Percentiles rank a stretch among this genome's conserved stretches.
phyloP scores from a whole-genome alignment of 1,140 invertebrate species.

The Scylla paramamosain region DNA sequence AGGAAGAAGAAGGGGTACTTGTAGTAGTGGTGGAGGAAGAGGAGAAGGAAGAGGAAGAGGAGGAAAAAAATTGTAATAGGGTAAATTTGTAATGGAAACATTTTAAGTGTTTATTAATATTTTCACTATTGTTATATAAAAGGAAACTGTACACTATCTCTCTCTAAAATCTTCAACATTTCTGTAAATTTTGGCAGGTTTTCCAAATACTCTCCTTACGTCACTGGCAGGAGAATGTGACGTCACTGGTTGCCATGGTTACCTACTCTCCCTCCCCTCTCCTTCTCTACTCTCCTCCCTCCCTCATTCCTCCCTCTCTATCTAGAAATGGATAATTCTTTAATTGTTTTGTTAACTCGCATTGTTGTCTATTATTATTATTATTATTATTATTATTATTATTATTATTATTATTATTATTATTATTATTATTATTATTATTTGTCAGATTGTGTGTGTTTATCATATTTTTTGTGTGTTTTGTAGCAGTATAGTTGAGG shows the following conservation, averaged over 20 bases:
- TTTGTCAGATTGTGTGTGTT: background rate
- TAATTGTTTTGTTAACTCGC: background rate
- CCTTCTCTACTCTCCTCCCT: background rate
- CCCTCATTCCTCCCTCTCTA: background rate
- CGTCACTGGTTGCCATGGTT: background rate
- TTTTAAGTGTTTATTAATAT: too few relatives aligned
- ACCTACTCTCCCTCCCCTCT: background rate
- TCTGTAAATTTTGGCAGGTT: background rate
- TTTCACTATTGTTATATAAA: too few relatives aligned
- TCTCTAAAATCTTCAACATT: background rate
- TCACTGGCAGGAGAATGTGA: background rate
- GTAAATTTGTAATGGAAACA: too few relatives aligned
- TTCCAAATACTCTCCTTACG: background rate
- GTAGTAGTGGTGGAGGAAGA: too few relatives aligned
- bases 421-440: background rate
- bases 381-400: background rate
- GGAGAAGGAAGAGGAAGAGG: too few relatives aligned
- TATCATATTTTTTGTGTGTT: too few relatives aligned
- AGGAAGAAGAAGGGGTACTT: too few relatives aligned
- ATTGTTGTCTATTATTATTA: background rate
- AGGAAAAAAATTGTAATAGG: too few relatives aligned
- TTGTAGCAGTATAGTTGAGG: too few relatives aligned
- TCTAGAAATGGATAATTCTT: background rate
- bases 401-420: slow-evolving; percentile 1
- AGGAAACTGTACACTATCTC: background rate